A percentile compares a stretch with the other conserved stretches of the same genome.
phyloP scores from a whole-genome alignment of 1,140 invertebrate genomes.

The Scaptodrosophila lebanonensis region DNA sequence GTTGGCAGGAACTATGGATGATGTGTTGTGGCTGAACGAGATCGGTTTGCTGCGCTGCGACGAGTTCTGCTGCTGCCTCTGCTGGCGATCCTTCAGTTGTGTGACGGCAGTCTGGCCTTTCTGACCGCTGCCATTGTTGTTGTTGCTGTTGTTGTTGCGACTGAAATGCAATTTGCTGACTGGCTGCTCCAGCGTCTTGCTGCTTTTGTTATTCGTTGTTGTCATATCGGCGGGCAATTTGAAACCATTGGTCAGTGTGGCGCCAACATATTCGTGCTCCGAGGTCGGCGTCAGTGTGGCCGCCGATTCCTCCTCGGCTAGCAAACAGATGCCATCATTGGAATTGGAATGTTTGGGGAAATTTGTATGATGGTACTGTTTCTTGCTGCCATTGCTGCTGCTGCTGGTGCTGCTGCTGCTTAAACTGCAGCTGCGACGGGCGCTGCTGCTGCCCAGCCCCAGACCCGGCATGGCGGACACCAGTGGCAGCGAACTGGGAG shows the following conservation, averaged over 20 bases:
- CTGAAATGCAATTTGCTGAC: conserved; percentile 10
- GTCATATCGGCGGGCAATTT: conserved; percentile 57
- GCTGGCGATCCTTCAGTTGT: conserved; percentile 48
- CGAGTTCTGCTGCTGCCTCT: conserved; percentile 33
- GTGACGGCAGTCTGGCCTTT: conserved; percentile 11
- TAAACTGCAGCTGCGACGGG: conserved; percentile 55
- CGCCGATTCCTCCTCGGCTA: conserved; percentile 70
- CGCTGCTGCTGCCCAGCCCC: conserved; percentile 19
- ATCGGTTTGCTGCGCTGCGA: conserved; percentile 19
- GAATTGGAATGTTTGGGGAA: conserved; percentile 70
- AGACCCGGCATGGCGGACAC: conserved; percentile 49
- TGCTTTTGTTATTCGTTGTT: conserved; percentile 18
- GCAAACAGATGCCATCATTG: conserved; percentile 70
- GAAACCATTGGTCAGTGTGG: conserved; percentile 62
- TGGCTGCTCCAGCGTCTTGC: neutral
- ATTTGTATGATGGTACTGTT: conserved; percentile 66
- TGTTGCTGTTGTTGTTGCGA: conserved; percentile 25
- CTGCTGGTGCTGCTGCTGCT: conserved; percentile 66
- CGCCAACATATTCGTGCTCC: conserved; percentile 55
- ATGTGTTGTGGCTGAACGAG: conserved; percentile 38
- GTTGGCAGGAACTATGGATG: conserved; percentile 71
- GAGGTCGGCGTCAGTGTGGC: conserved; percentile 69
- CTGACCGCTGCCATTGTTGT: conserved; percentile 21
- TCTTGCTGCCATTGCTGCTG: conserved; percentile 56
- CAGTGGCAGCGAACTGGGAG: conserved; percentile 58